Conservation (phyloP, 2,797 vertebrate genomes). For the Sebastes aleutianus region DNA sequence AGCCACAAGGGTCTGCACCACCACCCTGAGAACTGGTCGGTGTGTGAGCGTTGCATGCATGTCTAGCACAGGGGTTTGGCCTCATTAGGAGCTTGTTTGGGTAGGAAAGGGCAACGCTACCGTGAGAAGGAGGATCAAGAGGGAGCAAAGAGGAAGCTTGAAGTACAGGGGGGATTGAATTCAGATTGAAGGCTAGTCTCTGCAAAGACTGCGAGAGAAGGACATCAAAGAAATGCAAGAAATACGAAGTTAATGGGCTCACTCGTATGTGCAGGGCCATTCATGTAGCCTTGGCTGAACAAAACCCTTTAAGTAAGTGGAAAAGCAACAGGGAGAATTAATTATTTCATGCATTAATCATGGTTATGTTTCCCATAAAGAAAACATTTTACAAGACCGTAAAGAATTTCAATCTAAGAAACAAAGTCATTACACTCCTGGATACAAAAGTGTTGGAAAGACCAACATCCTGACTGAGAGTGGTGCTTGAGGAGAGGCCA, state of each 20-base stretch:
- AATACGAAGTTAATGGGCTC: constrained; percentile 66
- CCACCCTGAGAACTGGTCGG: constrained; percentile 15
- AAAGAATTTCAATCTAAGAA: not conserved
- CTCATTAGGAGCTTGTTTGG: constrained; percentile 72
- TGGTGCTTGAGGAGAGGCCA: not conserved
- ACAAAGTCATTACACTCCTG: not conserved
- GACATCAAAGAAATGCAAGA: constrained; percentile 64
- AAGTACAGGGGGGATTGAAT: constrained; percentile 63
- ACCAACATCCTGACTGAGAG: not conserved
- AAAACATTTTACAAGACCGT: not conserved
- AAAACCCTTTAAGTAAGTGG: constrained; percentile 25
- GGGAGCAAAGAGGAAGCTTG: constrained; percentile 62
- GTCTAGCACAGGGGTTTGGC: constrained; percentile 45
- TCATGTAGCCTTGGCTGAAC: constrained; percentile 32
- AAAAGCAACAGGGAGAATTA: constrained; percentile 15
- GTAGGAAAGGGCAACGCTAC: constrained; percentile 39
- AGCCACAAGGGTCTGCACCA: constrained; percentile 19
- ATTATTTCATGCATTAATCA: constrained; percentile 9
- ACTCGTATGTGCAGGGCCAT: constrained; percentile 36
- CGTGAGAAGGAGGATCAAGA: constrained; percentile 70
- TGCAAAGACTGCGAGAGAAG: constrained; percentile 57
- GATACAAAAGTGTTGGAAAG: not conserved
- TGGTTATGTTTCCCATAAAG: constrained; percentile 7
- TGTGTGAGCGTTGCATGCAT: not conserved
- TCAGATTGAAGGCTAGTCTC: constrained; percentile 62